A percentile compares a stretch with the other conserved stretches of the same genome.
phyloP scores from a whole-genome alignment of 2,113 vertebrate genomes.

The Ceratotherium simum region DNA sequence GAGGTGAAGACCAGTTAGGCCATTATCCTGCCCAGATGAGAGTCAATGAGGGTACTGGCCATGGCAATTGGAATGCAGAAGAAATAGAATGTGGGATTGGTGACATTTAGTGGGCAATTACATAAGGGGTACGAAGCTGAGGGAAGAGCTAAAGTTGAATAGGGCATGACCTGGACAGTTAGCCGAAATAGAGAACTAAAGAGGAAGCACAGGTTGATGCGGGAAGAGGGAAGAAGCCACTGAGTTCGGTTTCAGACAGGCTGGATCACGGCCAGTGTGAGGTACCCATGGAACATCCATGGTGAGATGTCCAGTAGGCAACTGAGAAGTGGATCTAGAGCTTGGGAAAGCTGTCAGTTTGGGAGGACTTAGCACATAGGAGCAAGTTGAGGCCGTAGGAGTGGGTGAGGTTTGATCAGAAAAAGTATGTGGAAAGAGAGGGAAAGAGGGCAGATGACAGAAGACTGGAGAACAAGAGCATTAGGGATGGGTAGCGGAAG shows the following conservation, averaged over 20 bases:
- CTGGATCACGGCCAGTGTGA: background rate
- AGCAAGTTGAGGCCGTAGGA: background rate
- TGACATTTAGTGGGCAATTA: background rate
- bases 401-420: background rate
- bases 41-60: background rate
- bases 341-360: background rate
- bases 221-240: background rate
- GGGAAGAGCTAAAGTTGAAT: background rate
- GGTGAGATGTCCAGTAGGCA: too few relatives aligned
- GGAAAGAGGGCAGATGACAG: background rate
- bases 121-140: background rate
- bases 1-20: background rate
- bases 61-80: background rate
- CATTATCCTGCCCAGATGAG: background rate
- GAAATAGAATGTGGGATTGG: background rate
- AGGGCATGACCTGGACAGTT: background rate
- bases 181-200: background rate
- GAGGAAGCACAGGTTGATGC: background rate
- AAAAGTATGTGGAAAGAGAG: background rate
- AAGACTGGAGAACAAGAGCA: background rate
- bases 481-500: background rate
- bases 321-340: background rate
- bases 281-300: rapidly evolving
- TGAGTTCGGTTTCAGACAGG: background rate
- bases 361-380: background rate